Conservation (phyloP, 1,140 invertebrate species). For the Heliconius himera region DNA sequence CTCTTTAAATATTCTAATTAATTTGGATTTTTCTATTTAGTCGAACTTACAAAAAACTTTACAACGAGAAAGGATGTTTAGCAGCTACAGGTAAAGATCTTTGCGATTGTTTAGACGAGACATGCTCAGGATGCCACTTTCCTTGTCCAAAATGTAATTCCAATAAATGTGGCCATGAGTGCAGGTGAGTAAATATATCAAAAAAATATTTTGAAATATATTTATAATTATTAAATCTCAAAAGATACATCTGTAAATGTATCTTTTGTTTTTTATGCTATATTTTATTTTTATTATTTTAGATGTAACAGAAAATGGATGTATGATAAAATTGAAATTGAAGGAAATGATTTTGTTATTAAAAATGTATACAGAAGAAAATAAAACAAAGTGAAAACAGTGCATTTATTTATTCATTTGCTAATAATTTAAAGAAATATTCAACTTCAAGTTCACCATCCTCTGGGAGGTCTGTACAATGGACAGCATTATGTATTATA, state of each 20-base stretch:
- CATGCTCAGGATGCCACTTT: slow-evolving; percentile 90
- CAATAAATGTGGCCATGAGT: slow-evolving; percentile 77
- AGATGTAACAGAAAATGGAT: slow-evolving; percentile 80
- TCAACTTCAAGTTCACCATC: slow-evolving; percentile 92
- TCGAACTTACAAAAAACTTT: slow-evolving; percentile 65
- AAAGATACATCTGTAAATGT: too few relatives aligned
- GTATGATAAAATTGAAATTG: slow-evolving; percentile 80
- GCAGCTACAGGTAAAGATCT: slow-evolving; percentile 84
- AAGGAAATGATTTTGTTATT: slow-evolving; percentile 76
- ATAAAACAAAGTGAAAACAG: slow-evolving; percentile 36
- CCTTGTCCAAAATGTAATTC: slow-evolving; percentile 87
- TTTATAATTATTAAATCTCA: too few relatives aligned
- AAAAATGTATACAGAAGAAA: slow-evolving; percentile 71
- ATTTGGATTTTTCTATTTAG: slow-evolving; percentile 42
- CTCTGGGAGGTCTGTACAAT: slow-evolving; percentile 95
- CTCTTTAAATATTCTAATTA: slow-evolving; percentile 44
- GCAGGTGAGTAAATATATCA: slow-evolving; percentile 61
- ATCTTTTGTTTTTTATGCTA: neutral
- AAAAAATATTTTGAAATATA: neutral
- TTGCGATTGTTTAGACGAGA: slow-evolving; percentile 88
- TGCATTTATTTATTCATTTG: slow-evolving; percentile 49
- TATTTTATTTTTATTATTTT: slow-evolving; percentile 47
- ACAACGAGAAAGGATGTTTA: slow-evolving; percentile 72
- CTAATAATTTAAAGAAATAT: slow-evolving; percentile 89
- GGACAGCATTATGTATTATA: slow-evolving; percentile 93